Evolutionary conservation across 2,113 vertebrate genomes (phyloP), one percentile per base, ranked within the genome.

Genomic region (Caracal caracal): DNA sequence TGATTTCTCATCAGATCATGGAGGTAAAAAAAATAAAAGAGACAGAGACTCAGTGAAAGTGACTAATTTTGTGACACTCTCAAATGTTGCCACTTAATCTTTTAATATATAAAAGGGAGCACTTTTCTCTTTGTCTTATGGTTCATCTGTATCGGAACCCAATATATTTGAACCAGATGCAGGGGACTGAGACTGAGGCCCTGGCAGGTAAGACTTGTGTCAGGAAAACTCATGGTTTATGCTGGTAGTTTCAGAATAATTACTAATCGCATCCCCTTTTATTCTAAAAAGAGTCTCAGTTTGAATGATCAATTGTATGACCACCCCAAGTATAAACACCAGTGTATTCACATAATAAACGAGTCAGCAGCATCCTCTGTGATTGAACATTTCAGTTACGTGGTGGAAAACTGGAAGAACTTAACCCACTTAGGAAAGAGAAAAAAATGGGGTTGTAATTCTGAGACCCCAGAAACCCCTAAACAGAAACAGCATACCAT

Each of bases 1-100:
- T 59, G 56, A 22, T 59, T 22, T 59, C 56, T 59, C 56, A 59
- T 59, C 56, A 59, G 56, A 59, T 59, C 56, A 22, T 22, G 20
- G 56, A 59, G 56, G 56, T 20, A 22, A 59, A 59, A 59, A 56
- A 49, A 49, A 22, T 40, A 37, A 13, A 35, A 86, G 40, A 28
- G 30, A 80, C 63, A 93, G 59, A 84, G 78, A 93, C 43, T 51
- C 70, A 76, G 17, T 85, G 51, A 91, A 93, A 93, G 33, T 37
- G 51, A 33, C 28, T 84, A 53, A 93, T 93, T 86, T 88, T 63
- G 37, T 75, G 49, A 83, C 26, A 80, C 13, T 76, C 76, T 91
- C 19, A 47, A 56, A 82, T 59, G 16, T 35, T 85, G 65, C 53
- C 24, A 63, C 78, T 91, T 92, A 84, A 75, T 53, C 9, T 24